A percentile compares a stretch with the other conserved stretches of the same genome.
phyloP scores from a whole-genome alignment of 2,797 vertebrate genomes.

The Lithobates pipiens region DNA sequence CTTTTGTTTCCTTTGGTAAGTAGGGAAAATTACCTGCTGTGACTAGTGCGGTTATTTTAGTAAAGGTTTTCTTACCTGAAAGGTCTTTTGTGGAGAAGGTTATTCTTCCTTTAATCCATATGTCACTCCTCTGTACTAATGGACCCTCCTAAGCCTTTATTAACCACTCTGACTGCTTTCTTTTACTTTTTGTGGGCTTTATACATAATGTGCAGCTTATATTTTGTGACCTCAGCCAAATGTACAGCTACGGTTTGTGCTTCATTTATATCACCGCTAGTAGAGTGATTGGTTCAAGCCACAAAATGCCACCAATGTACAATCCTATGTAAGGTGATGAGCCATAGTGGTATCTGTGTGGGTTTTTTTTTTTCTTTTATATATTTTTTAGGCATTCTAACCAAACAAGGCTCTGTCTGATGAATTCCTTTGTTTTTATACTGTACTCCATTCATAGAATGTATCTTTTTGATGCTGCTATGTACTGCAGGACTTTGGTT shows the following conservation, averaged over 20 bases:
- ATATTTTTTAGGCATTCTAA: no score
- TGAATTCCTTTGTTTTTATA: no score
- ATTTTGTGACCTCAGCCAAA: no score
- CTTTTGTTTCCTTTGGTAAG: conserved; percentile 26
- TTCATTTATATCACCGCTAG: neutral
- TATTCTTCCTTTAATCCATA: neutral
- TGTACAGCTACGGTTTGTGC: no score
- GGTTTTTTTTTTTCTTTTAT: no score
- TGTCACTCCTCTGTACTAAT: neutral
- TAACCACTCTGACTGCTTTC: neutral
- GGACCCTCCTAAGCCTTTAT: neutral
- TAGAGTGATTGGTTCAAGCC: neutral
- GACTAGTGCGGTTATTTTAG: neutral
- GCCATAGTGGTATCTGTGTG: no score
- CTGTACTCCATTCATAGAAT: no score
- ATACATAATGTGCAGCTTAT: no score
- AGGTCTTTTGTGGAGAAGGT: neutral
- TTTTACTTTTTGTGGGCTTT: no score
- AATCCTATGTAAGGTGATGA: neutral
- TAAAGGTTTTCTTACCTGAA: neutral
- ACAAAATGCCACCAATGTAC: neutral
- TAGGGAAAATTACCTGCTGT: conserved; percentile 53
- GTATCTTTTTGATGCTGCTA: no score
- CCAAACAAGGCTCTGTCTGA: neutral
- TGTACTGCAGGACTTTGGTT: no score